Evolutionary conservation across 2,888 invertebrate species (phyloP), one percentile per base, ranked within the genome.

Genomic region (Thecocarcelia acutangulata): DNA sequence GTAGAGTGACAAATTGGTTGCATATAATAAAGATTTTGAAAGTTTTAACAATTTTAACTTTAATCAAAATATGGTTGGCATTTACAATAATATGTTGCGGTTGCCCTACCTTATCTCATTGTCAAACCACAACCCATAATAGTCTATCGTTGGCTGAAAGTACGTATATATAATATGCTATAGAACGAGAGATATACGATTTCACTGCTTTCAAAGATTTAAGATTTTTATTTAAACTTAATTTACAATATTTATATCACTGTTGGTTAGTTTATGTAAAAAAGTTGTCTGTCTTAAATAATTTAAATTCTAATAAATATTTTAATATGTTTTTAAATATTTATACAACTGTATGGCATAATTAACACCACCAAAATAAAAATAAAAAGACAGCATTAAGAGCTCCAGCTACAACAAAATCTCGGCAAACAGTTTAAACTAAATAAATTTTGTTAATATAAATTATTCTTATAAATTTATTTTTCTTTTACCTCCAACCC

Each of bases 321-420:
- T 66, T 73, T 79, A 73, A 79, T 73, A 54, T 46, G 4, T 61
- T 79, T 73, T 79, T 79, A 73, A 68, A 73, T 73, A 79, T 79
- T 79, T 72, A 46, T 46, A 46, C 42, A 52, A 66, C 17, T 64
- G n/a, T 48, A 70, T 24, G 40, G 42, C 28, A 70, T 64, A 78
- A 72, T 78, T 72, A 78, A 79, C 44, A 33, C 12, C 1, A 33
- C 17, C 37, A 44, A 2, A 28, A n/a, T n/a, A n/a, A n/a, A n/a
- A n/a, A n/a, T n/a, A n/a, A n/a, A 68, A 4, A 24, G 33, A 44
- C 13, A 66, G 46, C 44, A 48, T 5, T 17, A 50, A 13, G 13
- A 61, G 24, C 21, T 44, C 1, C 3, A 21, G 11, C 40, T 56
- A 21, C 11, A 54, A 73, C 40, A 48, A 64, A 74, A 64, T 56